These are phyloP conservation scores for Nebria salina DNA, from an alignment of 2,888 invertebrate genomes.

Conservation along the genomic window DNA sequence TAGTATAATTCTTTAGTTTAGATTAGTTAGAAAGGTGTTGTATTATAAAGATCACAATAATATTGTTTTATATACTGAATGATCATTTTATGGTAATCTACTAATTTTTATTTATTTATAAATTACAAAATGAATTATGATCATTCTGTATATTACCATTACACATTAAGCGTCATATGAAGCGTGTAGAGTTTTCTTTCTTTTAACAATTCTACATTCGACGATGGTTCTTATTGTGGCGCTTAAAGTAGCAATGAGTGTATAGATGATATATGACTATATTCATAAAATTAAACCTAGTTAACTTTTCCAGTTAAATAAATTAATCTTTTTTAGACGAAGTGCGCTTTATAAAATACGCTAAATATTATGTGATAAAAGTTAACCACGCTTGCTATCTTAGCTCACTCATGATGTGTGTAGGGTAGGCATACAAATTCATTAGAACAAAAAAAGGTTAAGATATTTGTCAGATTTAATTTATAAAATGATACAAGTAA, in stretches of 20 bases:
- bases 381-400: too few relatives aligned
- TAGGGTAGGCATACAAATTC: background rate
- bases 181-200: background rate
- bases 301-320: background rate
- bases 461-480: too few relatives aligned
- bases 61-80: background rate
- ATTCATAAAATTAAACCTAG: background rate
- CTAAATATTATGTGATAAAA: too few relatives aligned
- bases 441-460: too few relatives aligned
- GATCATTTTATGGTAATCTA: background rate
- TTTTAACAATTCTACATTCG: background rate
- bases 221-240: background rate
- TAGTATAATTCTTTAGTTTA: background rate
- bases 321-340: too few relatives aligned
- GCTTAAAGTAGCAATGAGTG: background rate
- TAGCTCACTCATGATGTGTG: background rate
- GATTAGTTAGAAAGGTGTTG: background rate
- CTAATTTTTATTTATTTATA: too few relatives aligned
- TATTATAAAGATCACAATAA: background rate
- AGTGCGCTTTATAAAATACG: too few relatives aligned
- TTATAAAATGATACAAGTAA: background rate
- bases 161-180: background rate
- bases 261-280: background rate
- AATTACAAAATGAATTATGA: background rate
- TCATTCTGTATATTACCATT: background rate